Base-by-base conservation (phyloP, 2,888 invertebrate genomes). In the Alviniconcha strummeri region DNA sequence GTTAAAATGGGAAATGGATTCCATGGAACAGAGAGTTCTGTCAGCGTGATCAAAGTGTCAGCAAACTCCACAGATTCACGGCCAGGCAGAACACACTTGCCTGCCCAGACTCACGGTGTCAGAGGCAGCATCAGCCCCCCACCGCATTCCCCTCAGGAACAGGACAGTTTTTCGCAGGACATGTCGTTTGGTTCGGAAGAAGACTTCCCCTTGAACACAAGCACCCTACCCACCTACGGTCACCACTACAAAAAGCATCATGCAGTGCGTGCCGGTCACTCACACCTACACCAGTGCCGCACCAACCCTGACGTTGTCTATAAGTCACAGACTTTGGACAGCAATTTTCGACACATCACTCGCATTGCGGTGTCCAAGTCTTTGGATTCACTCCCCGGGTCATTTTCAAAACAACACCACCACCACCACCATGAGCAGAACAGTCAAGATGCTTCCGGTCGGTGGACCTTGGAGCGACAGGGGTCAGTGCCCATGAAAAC, bases 281-380 rank as follows among this genome's bases (percentile, higher is more conserved):
- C 64, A 8, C 54, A 64, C 52, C 67, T 74, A 6, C 74, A 74
- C 72, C 69, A n/a, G 15, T 81, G 75, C 15, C 17, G 74, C 60
- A 54, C 64, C 60, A 81, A 75, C 56, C 82, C 82, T 9, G 69
- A 75, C 19, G 82, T 75, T 11, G 52, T 79, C 60, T 71, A 78
- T 55, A 77, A 82, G 52, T 75, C 84, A 11, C 84, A 82, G 52
- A 83, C 83, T 11, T 56, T 83, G 17, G 81, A 85, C 67, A 55
- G 79, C 60, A 81, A 75, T 17, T 84, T 78, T 57, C 69, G 60
- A 19, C 85, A 83, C 80, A 76, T 85, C 64, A 85, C 85, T 17
- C 83, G 80, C 69, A 85, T 85, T 75, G 81, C 77, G 52, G 83
- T 85, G 52, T 60, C 77, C 17, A 80, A 83, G 17, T 82, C 82